These are phyloP conservation scores for Aurelia sp. DNA, from an alignment of 30 jellyfish, hydroid and myxozoan species.

Conservation along the genomic window DNA sequence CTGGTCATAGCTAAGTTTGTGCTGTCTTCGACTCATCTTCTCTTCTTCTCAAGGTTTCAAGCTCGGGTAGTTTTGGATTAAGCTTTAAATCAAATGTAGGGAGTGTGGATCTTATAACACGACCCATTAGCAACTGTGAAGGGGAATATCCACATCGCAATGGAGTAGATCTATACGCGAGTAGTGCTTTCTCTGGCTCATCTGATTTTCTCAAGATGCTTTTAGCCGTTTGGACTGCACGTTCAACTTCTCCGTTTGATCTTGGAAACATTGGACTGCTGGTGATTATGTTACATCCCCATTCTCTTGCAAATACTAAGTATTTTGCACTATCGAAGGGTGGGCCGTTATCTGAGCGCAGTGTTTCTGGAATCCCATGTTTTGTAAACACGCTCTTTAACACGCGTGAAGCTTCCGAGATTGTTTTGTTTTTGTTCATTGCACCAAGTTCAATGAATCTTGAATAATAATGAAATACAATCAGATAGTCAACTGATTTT, in stretches of 20 bases:
- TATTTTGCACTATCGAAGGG: slow-evolving; percentile 49
- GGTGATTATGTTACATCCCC: slow-evolving; percentile 38
- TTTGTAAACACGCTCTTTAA: slow-evolving; percentile 28
- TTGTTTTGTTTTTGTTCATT: slow-evolving; percentile 35
- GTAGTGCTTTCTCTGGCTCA: slow-evolving; percentile 62
- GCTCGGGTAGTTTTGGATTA: slow-evolving; percentile 34
- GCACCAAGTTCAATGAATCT: slow-evolving; percentile 58
- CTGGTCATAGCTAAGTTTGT: slow-evolving; percentile 51
- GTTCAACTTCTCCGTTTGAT: slow-evolving; percentile 70
- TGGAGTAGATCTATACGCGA: slow-evolving; percentile 72
- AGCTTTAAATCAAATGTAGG: slow-evolving; percentile 8
- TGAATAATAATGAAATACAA: slow-evolving; percentile 33
- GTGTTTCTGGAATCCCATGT: slow-evolving; percentile 66
- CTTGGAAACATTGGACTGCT: slow-evolving; percentile 65
- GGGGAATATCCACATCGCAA: slow-evolving; percentile 45
- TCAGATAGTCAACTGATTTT: slow-evolving; percentile 29
- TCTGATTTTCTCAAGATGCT: slow-evolving; percentile 29
- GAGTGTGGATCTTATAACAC: slow-evolving; percentile 36
- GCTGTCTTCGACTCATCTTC: slow-evolving; percentile 35
- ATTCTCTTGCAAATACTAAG: slow-evolving; percentile 34
- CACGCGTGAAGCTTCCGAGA: slow-evolving; percentile 16
- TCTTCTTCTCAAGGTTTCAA: slow-evolving; percentile 11
- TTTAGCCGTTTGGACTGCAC: slow-evolving; percentile 64
- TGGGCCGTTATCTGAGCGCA: slow-evolving; percentile 66
- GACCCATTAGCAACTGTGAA: slow-evolving; percentile 45